Evolutionary conservation across 2,888 invertebrate species (phyloP).

Genomic region (Cataglyphis rosenhaueri): DNA sequence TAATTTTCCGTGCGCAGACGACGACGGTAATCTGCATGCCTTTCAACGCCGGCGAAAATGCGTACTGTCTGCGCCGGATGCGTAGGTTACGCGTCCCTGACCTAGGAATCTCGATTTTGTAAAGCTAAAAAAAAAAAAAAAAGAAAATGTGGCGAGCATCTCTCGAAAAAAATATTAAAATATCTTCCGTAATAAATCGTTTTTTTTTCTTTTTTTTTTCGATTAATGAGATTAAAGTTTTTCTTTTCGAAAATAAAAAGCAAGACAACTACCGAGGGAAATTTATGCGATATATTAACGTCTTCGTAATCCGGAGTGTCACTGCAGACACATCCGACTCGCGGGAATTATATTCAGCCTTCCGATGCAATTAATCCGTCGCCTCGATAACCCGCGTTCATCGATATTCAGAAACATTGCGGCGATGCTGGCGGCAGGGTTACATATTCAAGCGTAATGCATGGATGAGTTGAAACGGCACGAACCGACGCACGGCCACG

Average conservation of each 20-base stretch:
- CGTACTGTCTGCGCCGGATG: constrained; percentile 61
- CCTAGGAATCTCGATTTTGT: constrained; percentile 67
- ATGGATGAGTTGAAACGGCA: constrained; percentile 1
- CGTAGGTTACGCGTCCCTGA: constrained; percentile 75
- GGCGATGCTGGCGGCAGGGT: not conserved
- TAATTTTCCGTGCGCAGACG: constrained; percentile 60
- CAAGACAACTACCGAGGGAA: not conserved
- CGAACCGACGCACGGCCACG: constrained; percentile 1
- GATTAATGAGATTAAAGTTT: not conserved
- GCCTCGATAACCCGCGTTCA: not conserved
- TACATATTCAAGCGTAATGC: constrained; percentile 7
- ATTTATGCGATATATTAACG: not conserved
- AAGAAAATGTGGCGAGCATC: not conserved
- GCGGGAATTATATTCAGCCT: not conserved
- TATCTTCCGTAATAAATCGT: not conserved
- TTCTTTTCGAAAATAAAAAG: not conserved
- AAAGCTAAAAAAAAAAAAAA: constrained; percentile 14
- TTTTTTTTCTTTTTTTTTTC: not conserved
- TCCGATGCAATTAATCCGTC: not conserved
- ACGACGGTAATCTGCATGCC: constrained; percentile 57
- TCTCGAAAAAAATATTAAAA: not conserved
- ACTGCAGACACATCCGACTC: not conserved
- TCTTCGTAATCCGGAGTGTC: not conserved
- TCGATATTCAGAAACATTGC: constrained; percentile 15
- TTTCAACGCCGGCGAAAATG: constrained; percentile 56